Conservation (phyloP, 1,140 invertebrate genomes). For the Heliothis virescens region DNA sequence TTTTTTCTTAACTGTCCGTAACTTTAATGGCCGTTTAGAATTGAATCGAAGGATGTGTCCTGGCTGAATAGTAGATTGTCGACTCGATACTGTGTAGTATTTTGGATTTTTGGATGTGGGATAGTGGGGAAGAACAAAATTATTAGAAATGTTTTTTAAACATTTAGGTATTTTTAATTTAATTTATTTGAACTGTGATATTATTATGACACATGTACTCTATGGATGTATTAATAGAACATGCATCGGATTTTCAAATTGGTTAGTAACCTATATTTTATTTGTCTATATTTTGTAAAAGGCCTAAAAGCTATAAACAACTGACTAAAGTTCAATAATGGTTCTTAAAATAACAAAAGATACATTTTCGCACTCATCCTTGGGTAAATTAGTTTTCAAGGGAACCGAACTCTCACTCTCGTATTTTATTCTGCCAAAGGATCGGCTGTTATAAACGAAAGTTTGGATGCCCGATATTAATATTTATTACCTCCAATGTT, state of each 20-base stretch:
- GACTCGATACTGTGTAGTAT: not conserved
- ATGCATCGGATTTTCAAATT: not conserved
- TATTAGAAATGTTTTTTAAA: too few relatives aligned
- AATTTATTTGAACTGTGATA: not conserved
- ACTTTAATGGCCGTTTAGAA: constrained; percentile 39
- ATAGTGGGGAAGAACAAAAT: too few relatives aligned
- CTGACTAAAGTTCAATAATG: constrained; percentile 31
- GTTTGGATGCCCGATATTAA: constrained; percentile 74
- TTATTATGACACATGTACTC: not conserved
- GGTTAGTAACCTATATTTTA: not conserved
- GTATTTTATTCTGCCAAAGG: constrained; percentile 64
- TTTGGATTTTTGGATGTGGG: not conserved
- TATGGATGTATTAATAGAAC: not conserved
- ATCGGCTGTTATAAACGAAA: constrained; percentile 72
- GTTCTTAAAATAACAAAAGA: constrained; percentile 30
- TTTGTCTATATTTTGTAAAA: not conserved
- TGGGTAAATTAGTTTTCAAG: constrained; percentile 65
- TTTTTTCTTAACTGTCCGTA: constrained; percentile 20
- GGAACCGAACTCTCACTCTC: constrained; percentile 58
- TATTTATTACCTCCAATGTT: constrained; percentile 78
- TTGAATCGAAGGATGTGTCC: constrained; percentile 38
- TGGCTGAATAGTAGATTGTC: not conserved
- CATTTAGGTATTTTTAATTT: too few relatives aligned
- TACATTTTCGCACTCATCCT: constrained; percentile 23
- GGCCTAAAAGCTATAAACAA: not conserved